These are phyloP conservation scores for Lobophora halterata DNA, from an alignment of 2,888 invertebrate genomes.

Conservation along the genomic window DNA sequence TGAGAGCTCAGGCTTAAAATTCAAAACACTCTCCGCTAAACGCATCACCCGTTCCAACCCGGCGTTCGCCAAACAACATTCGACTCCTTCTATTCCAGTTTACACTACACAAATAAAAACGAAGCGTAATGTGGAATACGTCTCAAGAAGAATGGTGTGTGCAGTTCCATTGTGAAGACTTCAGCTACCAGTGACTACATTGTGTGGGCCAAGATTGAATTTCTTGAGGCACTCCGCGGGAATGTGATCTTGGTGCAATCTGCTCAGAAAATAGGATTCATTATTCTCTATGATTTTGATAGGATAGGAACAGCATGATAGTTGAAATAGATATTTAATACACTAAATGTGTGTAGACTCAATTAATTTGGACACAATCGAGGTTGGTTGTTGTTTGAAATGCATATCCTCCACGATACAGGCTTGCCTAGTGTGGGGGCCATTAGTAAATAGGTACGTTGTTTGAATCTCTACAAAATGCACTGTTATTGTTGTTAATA, in stretches of 20 bases:
- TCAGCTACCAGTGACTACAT: constrained; percentile 36
- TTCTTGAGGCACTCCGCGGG: constrained; percentile 46
- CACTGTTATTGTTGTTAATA: too few relatives aligned
- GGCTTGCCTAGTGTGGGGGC: too few relatives aligned
- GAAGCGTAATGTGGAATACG: constrained; percentile 34
- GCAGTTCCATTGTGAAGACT: constrained; percentile 45
- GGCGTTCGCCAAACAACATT: constrained; percentile 17
- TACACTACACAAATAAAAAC: constrained; percentile 36
- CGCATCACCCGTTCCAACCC: constrained; percentile 19
- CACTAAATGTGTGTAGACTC: too few relatives aligned
- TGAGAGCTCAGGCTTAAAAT: too few relatives aligned
- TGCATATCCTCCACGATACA: too few relatives aligned
- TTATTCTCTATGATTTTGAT: constrained; percentile 19
- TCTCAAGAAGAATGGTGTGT: constrained; percentile 41
- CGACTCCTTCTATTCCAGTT: constrained; percentile 24
- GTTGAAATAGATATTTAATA: too few relatives aligned
- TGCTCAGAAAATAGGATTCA: constrained; percentile 32
- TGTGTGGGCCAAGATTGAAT: constrained; percentile 50
- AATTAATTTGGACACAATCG: too few relatives aligned
- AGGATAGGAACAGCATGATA: constrained; percentile 2
- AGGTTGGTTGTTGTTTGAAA: too few relatives aligned
- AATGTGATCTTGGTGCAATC: constrained; percentile 42
- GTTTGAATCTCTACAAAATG: too few relatives aligned
- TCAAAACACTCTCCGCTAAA: constrained; percentile 6
- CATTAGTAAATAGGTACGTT: too few relatives aligned